Conservation (phyloP, 2,113 vertebrate species). For the Peucedramus taeniatus region DNA sequence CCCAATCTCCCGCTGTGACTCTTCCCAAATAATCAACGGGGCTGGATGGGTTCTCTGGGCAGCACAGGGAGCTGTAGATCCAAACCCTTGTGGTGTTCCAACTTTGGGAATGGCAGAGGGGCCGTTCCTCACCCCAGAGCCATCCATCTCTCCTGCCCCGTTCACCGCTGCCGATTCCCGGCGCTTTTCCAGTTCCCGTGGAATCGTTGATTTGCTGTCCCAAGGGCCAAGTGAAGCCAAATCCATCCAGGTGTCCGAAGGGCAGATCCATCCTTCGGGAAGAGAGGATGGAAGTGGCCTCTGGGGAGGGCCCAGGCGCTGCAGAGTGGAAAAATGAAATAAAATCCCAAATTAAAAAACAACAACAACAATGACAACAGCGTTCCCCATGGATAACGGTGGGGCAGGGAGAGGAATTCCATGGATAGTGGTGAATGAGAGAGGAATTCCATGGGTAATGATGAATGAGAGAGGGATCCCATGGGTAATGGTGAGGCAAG, state of each 20-base stretch:
- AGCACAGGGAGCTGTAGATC: background rate
- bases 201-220: background rate
- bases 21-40: background rate
- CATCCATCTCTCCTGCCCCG: background rate
- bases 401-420: accelerated
- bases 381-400: background rate
- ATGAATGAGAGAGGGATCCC: accelerated
- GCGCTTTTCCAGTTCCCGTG: background rate
- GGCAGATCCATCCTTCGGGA: background rate
- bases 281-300: background rate
- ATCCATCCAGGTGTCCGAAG: background rate
- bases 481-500: background rate
- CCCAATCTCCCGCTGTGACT: background rate
- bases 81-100: background rate
- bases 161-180: background rate
- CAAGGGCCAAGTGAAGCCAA: background rate
- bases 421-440: background rate
- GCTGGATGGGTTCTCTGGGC: background rate
- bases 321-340: background rate
- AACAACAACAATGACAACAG: no score
- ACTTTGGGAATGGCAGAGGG: background rate
- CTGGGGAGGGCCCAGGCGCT: background rate
- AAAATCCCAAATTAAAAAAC: background rate
- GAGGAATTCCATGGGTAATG: background rate
- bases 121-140: background rate